Evolutionary conservation across 2,888 invertebrate genomes (phyloP).

Genomic region (Agrochola lychnidis): DNA sequence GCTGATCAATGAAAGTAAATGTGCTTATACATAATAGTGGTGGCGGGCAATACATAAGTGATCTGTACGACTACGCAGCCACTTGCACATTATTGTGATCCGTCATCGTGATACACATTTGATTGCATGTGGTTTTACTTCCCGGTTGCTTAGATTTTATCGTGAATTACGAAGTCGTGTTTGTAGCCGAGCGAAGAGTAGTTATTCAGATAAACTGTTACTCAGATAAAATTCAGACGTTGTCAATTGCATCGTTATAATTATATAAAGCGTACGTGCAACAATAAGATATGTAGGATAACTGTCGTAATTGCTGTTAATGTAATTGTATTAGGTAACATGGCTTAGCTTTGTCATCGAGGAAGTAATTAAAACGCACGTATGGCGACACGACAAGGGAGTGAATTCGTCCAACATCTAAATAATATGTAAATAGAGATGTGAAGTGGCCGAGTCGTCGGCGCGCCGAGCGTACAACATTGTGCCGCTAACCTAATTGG

Average conservation of each 20-base stretch:
- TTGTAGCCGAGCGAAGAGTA: background rate
- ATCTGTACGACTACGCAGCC: background rate
- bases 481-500: slow-evolving; percentile 88
- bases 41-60: background rate
- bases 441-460: slow-evolving; percentile 61
- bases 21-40: background rate
- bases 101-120: slow-evolving; percentile 12
- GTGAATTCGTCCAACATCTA: slow-evolving; percentile 48
- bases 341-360: slow-evolving; percentile 40
- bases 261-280: slow-evolving; percentile 40
- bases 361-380: slow-evolving; percentile 49
- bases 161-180: background rate
- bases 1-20: background rate
- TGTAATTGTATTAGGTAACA: slow-evolving; percentile 39
- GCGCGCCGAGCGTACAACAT: slow-evolving; percentile 70
- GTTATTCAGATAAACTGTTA: background rate
- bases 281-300: slow-evolving; percentile 29
- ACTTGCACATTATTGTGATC: slow-evolving; percentile 1
- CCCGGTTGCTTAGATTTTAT: background rate
- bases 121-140: background rate
- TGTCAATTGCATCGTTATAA: slow-evolving; percentile 24
- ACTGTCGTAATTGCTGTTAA: slow-evolving; percentile 41
- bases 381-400: slow-evolving; percentile 27
- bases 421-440: slow-evolving; percentile 69
- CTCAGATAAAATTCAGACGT: background rate